phyloP scores from a whole-genome alignment of 2,888 invertebrate species.

The Platycnemis pennipes region DNA sequence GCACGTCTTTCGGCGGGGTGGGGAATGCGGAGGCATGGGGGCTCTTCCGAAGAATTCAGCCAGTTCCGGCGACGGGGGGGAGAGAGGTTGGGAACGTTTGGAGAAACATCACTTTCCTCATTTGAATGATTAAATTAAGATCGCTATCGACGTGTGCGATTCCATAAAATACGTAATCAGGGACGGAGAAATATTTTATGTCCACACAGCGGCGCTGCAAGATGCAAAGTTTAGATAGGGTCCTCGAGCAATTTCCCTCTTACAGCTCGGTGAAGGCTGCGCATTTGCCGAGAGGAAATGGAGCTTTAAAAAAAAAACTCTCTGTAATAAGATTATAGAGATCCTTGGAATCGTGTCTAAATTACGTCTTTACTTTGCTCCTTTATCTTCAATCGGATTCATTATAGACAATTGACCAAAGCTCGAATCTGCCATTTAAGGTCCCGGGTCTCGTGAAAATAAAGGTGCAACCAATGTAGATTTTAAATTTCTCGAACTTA shows the following conservation, averaged over 20 bases:
- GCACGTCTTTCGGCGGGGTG: too few species aligned
- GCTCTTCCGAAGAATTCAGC: background rate
- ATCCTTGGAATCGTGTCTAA: conserved; percentile 7
- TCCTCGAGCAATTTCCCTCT: conserved; percentile 22
- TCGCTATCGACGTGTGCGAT: conserved; percentile 25
- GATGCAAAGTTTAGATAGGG: conserved; percentile 2
- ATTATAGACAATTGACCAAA: background rate
- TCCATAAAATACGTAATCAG: conserved; percentile 36
- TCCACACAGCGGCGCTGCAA: background rate
- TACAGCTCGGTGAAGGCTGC: background rate
- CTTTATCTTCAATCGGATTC: background rate
- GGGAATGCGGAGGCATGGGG: background rate
- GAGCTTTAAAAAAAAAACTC: background rate
- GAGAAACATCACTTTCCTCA: background rate
- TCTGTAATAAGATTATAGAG: background rate
- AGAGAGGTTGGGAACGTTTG: background rate
- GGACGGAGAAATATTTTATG: background rate
- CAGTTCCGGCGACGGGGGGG: background rate
- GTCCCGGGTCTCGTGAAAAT: background rate
- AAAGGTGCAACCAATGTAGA: background rate
- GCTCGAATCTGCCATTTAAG: background rate
- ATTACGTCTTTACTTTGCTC: background rate
- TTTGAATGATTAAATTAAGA: conserved; percentile 39
- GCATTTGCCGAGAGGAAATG: background rate
- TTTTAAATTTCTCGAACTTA: background rate